Percentiles rank a stretch among this genome's conserved stretches.
Conservation (phyloP, 2,797 vertebrate species). For the Lemur catta region DNA sequence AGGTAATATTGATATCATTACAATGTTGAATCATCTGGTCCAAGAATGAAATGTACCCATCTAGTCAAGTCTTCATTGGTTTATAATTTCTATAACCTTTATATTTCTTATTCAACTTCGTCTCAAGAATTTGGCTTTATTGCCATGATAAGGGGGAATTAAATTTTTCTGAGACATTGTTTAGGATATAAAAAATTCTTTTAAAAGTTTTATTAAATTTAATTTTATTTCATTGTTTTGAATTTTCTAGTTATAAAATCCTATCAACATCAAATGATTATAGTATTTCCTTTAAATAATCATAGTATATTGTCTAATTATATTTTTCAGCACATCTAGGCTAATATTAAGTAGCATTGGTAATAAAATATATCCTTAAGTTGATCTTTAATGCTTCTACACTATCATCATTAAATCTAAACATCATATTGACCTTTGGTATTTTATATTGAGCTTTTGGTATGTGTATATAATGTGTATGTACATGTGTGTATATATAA, state of each 20-base stretch:
- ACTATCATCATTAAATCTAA: neutral
- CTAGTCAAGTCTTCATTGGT: neutral
- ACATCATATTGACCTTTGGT: neutral
- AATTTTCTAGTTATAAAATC: neutral
- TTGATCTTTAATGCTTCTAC: neutral
- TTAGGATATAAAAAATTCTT: neutral
- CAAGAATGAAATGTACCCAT: neutral
- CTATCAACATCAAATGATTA: neutral
- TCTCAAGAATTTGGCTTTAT: neutral
- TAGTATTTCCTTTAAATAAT: neutral
- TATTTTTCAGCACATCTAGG: neutral
- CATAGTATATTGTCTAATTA: neutral
- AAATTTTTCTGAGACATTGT: neutral
- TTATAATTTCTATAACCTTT: neutral
- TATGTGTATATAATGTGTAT: neutral
- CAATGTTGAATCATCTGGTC: neutral
- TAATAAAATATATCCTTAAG: neutral
- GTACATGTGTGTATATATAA: neutral
- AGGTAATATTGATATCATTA: neutral
- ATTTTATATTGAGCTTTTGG: neutral
- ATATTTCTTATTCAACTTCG: neutral
- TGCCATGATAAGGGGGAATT: neutral
- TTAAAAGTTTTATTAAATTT: neutral
- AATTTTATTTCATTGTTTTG: neutral
- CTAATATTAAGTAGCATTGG: neutral